A percentile compares a stretch with the other conserved stretches of the same genome.
Evolutionary conservation across 2,113 vertebrate species (phyloP).

Genomic region (Gorsachius goisagi): DNA sequence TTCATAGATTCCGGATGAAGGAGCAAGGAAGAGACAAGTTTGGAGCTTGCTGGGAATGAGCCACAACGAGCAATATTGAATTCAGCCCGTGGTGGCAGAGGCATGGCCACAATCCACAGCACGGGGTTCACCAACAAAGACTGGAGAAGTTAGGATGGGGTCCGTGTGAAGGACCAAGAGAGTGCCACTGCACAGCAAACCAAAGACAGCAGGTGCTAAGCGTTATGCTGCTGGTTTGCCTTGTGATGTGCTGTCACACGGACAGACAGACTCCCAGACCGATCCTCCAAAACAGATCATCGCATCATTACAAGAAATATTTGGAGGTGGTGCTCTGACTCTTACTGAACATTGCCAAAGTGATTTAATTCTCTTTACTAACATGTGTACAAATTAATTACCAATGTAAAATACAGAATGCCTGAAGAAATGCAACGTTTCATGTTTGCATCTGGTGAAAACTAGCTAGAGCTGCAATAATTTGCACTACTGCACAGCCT

Average conservation of each 20-base stretch:
- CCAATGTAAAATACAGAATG: conserved; percentile 17
- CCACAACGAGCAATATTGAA: fast-evolving
- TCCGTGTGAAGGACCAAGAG: fast-evolving
- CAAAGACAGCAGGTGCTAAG: no score
- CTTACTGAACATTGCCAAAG: not conserved
- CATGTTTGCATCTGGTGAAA: conserved; percentile 11
- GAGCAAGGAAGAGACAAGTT: not conserved
- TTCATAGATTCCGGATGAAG: not conserved
- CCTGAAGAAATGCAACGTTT: conserved; percentile 23
- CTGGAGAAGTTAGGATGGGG: not conserved
- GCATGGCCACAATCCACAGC: not conserved
- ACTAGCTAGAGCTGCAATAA: not conserved
- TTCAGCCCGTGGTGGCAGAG: not conserved
- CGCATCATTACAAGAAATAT: not conserved
- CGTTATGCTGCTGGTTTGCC: fast-evolving
- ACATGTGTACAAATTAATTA: conserved; percentile 34
- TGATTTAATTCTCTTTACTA: conserved; percentile 4
- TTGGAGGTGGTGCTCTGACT: not conserved
- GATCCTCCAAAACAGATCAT: not conserved
- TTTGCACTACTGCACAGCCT: not conserved
- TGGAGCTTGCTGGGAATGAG: not conserved
- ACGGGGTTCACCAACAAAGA: not conserved
- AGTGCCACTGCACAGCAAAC: not conserved
- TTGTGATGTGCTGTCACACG: not conserved
- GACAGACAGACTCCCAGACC: not conserved